Conservation (phyloP, 1,140 invertebrate species). For the Brachystomella parvula region DNA sequence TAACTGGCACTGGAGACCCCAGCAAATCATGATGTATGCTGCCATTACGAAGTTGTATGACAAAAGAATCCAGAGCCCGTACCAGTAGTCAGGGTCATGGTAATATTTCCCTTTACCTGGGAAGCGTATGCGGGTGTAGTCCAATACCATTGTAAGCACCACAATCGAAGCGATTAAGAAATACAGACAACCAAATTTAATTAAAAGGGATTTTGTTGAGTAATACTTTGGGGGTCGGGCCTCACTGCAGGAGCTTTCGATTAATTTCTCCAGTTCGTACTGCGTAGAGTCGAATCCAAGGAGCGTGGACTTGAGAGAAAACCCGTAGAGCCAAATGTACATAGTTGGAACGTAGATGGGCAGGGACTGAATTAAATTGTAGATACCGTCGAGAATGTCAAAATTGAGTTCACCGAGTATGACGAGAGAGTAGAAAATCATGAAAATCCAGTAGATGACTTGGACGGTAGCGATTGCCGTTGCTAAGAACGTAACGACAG, state of each 20-base stretch:
- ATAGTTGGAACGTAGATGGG: not conserved
- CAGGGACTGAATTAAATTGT: not conserved
- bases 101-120: not conserved
- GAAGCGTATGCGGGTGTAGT: not conserved
- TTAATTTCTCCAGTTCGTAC: not conserved
- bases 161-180: not conserved
- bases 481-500: not conserved
- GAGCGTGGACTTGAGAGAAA: not conserved
- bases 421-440: not conserved
- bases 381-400: not conserved
- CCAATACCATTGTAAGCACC: not conserved
- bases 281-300: not conserved
- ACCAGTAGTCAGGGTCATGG: conserved; percentile 3
- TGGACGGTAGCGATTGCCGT: not conserved
- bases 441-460: not conserved
- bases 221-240: not conserved
- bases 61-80: not conserved
- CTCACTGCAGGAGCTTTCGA: not conserved
- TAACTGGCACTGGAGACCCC: conserved; percentile 4
- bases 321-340: not conserved
- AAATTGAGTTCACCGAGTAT: not conserved
- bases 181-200: not conserved
- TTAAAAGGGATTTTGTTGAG: not conserved
- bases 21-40: not conserved
- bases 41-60: not conserved